phyloP scores from a whole-genome alignment of 2,797 vertebrate species.

The Pangasius macronema region DNA sequence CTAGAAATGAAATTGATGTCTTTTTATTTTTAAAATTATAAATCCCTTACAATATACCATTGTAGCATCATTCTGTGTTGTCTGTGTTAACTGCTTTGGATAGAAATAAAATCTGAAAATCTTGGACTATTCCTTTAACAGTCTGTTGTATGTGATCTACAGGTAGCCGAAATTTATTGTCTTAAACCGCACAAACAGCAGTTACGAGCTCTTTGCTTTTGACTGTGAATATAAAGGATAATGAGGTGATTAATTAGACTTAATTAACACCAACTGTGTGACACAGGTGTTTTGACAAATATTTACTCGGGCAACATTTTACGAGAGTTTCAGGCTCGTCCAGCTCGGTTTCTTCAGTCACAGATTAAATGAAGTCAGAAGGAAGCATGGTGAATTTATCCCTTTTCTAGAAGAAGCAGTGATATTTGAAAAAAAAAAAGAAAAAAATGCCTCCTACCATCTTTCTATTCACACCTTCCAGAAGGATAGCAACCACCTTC shows the following conservation, averaged over 20 bases:
- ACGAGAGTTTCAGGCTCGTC: neutral
- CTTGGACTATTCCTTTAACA: neutral
- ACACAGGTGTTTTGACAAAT: conserved; percentile 23
- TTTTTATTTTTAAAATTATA: neutral
- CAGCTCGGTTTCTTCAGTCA: neutral
- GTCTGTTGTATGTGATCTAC: neutral
- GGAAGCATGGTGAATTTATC: neutral
- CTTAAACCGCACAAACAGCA: neutral
- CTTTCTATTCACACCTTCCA: conserved; percentile 26
- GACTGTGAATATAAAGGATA: conserved; percentile 5
- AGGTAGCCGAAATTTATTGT: no score
- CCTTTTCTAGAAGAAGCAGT: conserved; percentile 8
- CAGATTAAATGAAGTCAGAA: conserved; percentile 12
- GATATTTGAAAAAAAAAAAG: neutral
- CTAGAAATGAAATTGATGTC: neutral
- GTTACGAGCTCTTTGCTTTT: neutral
- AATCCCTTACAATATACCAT: neutral
- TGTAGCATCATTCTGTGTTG: neutral
- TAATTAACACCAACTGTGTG: conserved; percentile 23
- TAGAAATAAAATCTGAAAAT: neutral
- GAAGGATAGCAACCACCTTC: conserved; percentile 45
- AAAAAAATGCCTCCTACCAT: neutral
- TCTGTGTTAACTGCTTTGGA: neutral
- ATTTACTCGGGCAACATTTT: conserved; percentile 7
- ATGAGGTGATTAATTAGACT: conserved; percentile 9